phyloP scores from a whole-genome alignment of 2,888 invertebrate species.

The Elmis aenea region DNA sequence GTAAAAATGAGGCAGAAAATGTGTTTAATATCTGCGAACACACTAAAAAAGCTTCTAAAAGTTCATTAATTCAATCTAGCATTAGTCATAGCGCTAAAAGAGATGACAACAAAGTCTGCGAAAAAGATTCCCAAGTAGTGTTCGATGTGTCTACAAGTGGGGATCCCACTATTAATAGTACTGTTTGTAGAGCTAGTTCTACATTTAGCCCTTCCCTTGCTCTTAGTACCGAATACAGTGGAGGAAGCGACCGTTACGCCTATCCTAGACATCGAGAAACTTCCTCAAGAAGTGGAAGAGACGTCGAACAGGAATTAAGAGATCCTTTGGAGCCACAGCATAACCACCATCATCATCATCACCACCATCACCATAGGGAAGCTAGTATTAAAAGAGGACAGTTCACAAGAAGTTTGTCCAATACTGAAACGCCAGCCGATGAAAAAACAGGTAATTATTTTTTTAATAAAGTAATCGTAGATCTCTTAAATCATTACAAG shows the following conservation, averaged over 20 bases:
- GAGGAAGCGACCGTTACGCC: slow-evolving; percentile 34
- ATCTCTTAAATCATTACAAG: too few relatives aligned
- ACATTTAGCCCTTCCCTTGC: slow-evolving; percentile 12
- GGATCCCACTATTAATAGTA: too few relatives aligned
- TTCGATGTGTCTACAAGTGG: too few relatives aligned
- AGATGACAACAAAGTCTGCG: too few relatives aligned
- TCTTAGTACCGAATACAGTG: slow-evolving; percentile 36
- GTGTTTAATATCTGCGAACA: too few relatives aligned
- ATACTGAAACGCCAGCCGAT: slow-evolving; percentile 75
- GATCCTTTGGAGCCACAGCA: slow-evolving; percentile 37
- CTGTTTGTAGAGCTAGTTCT: background rate
- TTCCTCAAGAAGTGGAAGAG: slow-evolving; percentile 17
- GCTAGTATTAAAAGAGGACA: slow-evolving; percentile 56
- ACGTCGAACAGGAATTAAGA: slow-evolving; percentile 31
- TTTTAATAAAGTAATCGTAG: background rate
- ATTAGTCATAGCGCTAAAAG: too few relatives aligned
- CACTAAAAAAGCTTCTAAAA: too few relatives aligned
- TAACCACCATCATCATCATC: slow-evolving; percentile 45
- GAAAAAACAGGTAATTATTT: slow-evolving; percentile 69
- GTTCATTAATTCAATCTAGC: too few relatives aligned
- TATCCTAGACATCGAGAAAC: slow-evolving; percentile 30
- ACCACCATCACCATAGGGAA: slow-evolving; percentile 46
- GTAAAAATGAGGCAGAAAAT: too few relatives aligned
- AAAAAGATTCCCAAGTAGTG: too few relatives aligned
- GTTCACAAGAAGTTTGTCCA: slow-evolving; percentile 76